These are phyloP conservation scores for Trichonephila clavipes DNA, from an alignment of 1,140 invertebrate genomes.

Conservation along the genomic window DNA sequence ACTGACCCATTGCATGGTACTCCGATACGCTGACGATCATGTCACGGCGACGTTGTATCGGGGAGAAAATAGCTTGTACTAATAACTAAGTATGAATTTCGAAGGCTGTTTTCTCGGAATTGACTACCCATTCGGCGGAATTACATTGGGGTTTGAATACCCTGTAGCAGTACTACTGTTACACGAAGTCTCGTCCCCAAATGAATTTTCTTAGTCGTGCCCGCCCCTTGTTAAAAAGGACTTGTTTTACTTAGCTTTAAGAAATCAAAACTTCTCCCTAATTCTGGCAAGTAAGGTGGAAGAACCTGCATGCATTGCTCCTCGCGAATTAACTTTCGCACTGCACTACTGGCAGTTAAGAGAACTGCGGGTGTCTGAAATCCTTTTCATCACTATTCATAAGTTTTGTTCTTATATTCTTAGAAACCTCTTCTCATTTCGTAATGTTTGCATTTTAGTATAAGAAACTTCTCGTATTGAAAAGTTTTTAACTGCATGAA, in stretches of 20 bases:
- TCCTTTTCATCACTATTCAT: conserved; percentile 33
- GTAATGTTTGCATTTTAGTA: conserved; percentile 41
- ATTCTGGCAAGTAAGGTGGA: conserved; percentile 21
- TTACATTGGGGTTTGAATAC: too few relatives aligned
- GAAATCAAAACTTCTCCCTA: conserved; percentile 54
- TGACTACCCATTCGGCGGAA: too few relatives aligned
- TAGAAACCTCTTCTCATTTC: not conserved
- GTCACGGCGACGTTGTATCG: too few relatives aligned
- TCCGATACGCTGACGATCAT: too few relatives aligned
- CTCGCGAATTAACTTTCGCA: conserved; percentile 25
- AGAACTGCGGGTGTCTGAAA: conserved; percentile 35
- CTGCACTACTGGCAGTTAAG: not conserved
- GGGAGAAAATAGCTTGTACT: too few relatives aligned
- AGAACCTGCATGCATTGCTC: conserved; percentile 44
- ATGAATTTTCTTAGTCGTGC: too few relatives aligned
- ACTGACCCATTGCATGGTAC: too few relatives aligned
- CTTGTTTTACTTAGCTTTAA: conserved; percentile 20
- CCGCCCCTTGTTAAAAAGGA: too few relatives aligned
- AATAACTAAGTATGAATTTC: too few relatives aligned
- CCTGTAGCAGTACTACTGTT: too few relatives aligned
- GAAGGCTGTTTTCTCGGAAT: too few relatives aligned
- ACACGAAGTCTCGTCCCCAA: too few relatives aligned
- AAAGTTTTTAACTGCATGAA: conserved; percentile 41
- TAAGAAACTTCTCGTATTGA: conserved; percentile 53
- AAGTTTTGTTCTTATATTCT: conserved; percentile 48